Evolutionary conservation across 1,140 invertebrate species (phyloP).

Genomic region (Asbolus verrucosus): DNA sequence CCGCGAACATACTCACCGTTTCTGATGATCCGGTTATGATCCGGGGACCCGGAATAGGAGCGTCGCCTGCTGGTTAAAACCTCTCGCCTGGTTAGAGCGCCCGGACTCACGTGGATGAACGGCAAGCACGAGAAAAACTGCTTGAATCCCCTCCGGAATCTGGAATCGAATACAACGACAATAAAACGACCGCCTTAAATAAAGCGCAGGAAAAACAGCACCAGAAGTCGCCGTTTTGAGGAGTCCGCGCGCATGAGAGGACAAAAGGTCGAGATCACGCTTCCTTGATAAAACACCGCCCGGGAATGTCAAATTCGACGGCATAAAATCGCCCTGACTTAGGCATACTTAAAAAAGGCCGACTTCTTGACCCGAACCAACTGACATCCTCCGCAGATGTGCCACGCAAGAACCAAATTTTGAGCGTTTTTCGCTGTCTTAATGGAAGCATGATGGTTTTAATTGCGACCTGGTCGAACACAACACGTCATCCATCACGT

Average conservation of each 20-base stretch:
- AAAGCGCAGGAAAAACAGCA: background rate
- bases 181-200: background rate
- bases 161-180: constrained; percentile 64
- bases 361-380: no score
- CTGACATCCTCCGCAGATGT: no score
- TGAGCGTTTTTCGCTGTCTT: no score
- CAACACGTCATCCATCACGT: constrained; percentile 17
- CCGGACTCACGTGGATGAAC: constrained; percentile 75
- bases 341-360: no score
- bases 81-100: constrained; percentile 74
- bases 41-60: constrained; percentile 78
- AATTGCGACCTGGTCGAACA: background rate
- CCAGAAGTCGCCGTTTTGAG: background rate
- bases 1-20: constrained; percentile 73
- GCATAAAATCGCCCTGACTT: no score
- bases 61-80: constrained; percentile 78
- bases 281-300: no score
- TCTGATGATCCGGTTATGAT: constrained; percentile 76
- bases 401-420: no score
- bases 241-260: no score
- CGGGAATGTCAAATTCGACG: no score
- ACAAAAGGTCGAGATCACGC: no score
- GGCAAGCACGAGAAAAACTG: constrained; percentile 88
- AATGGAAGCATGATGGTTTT: background rate
- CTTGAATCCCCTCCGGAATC: constrained; percentile 89